Conservation (phyloP, 2,113 vertebrate species). For the Murina feae region DNA sequence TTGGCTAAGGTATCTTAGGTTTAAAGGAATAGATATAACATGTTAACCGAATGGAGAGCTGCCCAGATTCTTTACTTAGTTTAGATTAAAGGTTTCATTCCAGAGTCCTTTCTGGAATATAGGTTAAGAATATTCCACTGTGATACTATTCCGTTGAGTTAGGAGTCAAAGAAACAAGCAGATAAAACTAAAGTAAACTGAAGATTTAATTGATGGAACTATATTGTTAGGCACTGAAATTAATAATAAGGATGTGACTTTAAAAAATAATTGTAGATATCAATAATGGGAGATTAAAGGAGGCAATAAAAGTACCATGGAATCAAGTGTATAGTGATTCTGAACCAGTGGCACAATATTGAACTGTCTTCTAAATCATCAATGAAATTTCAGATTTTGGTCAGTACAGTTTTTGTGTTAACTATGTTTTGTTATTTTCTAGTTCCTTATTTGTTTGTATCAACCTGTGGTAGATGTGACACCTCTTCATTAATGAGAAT, state of each 20-base stretch:
- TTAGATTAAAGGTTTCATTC: conserved; percentile 8
- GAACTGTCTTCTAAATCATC: neutral
- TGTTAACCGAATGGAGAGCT: neutral
- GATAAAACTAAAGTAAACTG: neutral
- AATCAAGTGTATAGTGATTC: neutral
- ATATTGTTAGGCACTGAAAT: neutral
- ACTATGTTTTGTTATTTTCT: neutral
- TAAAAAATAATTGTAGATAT: neutral
- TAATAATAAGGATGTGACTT: neutral
- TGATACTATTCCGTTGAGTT: neutral
- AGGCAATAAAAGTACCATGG: neutral
- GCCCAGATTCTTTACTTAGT: neutral
- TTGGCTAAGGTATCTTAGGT: neutral
- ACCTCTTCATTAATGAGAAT: neutral
- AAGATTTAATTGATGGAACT: neutral
- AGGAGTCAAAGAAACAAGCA: neutral
- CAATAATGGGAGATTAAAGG: neutral
- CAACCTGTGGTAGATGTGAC: neutral
- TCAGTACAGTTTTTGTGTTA: neutral
- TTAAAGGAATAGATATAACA: neutral
- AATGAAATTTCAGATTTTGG: neutral
- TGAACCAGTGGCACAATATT: neutral
- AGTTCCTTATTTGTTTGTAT: neutral
- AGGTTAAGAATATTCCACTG: neutral
- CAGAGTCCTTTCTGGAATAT: conserved; percentile 11